These are phyloP conservation scores for Pachyuromys duprasi DNA, from an alignment of 2,797 vertebrate genomes.

Conservation along the genomic window DNA sequence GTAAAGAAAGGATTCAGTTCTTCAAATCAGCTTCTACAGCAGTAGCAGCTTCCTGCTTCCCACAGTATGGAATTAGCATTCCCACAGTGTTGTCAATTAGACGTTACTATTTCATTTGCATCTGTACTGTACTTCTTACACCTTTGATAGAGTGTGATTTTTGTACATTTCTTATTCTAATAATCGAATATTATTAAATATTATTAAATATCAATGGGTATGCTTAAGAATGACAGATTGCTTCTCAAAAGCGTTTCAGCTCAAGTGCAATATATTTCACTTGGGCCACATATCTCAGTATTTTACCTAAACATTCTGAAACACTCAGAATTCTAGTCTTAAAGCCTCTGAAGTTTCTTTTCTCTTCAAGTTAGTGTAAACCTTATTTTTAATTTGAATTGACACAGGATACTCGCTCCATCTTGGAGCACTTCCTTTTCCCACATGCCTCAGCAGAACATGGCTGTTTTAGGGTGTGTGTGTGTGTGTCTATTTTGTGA, in stretches of 20 bases:
- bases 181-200: not conserved
- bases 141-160: not conserved
- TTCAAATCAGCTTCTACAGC: not conserved
- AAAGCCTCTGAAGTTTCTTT: not conserved
- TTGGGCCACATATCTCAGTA: not conserved
- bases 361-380: not conserved
- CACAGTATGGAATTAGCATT: not conserved
- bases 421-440: not conserved
- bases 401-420: not conserved
- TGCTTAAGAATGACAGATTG: not conserved
- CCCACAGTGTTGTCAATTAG: not conserved
- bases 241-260: constrained; percentile 5
- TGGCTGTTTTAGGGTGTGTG: not conserved
- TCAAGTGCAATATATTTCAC: not conserved
- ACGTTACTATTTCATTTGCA: not conserved
- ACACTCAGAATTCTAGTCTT: not conserved
- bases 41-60: not conserved
- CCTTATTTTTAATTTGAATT: not conserved
- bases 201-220: not conserved
- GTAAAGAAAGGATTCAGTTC: not conserved
- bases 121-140: not conserved
- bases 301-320: not conserved
- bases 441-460: not conserved
- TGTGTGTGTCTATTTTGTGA: constrained; percentile 37
- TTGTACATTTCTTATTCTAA: not conserved